Evolutionary conservation across 1,140 invertebrate species (phyloP).

Genomic region (Papilio polytes): DNA sequence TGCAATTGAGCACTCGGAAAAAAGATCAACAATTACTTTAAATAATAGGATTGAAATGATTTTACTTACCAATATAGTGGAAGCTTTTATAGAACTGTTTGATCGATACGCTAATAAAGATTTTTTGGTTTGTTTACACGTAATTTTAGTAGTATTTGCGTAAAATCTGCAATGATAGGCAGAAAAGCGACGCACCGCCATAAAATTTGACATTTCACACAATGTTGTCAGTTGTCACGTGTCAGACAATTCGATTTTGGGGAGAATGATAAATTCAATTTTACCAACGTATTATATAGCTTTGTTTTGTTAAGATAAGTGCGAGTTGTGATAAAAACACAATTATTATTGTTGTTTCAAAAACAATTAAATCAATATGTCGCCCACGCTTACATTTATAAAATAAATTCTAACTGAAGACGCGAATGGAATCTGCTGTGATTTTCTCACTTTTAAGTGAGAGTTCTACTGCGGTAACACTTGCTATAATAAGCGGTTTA

Average conservation of each 20-base stretch:
- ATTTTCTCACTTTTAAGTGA: too few species aligned
- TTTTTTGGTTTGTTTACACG: constrained; percentile 56
- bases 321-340: not conserved
- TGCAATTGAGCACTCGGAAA: not conserved
- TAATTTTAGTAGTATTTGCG: constrained; percentile 65
- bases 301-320: not conserved
- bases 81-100: constrained; percentile 43
- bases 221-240: constrained; percentile 33
- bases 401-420: too few species aligned
- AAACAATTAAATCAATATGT: not conserved
- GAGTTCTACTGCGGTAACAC: too few species aligned
- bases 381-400: not conserved
- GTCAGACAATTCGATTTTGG: not conserved
- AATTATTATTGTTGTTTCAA: not conserved
- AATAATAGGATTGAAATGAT: not conserved
- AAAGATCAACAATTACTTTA: not conserved
- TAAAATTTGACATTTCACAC: constrained; percentile 69
- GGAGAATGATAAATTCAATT: not conserved
- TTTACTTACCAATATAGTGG: constrained; percentile 60
- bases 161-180: constrained; percentile 77
- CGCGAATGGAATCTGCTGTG: too few species aligned
- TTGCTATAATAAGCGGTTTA: too few species aligned
- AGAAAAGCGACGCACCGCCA: constrained; percentile 77
- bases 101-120: constrained; percentile 46
- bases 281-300: not conserved